A percentile compares a stretch with the other conserved stretches of the same genome.
These are phyloP conservation scores for Agrotis segetum DNA, from an alignment of 2,888 invertebrate genomes.

Conservation along the genomic window DNA sequence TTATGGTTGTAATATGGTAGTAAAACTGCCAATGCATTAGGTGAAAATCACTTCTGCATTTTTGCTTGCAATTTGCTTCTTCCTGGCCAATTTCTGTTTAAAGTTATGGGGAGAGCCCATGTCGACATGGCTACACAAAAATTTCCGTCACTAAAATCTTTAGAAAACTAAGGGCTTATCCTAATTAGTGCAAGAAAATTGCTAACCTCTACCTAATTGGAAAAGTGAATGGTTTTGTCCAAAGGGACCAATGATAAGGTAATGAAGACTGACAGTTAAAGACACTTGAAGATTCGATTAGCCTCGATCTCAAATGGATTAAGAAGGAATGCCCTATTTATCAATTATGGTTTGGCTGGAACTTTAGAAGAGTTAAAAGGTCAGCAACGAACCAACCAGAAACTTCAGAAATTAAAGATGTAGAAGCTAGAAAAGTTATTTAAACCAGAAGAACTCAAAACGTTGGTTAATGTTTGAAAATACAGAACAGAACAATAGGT, in stretches of 20 bases:
- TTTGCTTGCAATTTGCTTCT: background rate
- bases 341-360: constrained; percentile 24
- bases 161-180: background rate
- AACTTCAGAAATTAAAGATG: too few relatives aligned
- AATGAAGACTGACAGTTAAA: constrained; percentile 53
- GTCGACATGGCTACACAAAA: too few relatives aligned
- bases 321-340: constrained; percentile 26
- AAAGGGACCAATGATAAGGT: constrained; percentile 36
- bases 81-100: too few relatives aligned
- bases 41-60: too few relatives aligned
- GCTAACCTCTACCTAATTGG: constrained; percentile 29
- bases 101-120: too few relatives aligned
- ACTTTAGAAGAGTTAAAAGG: constrained; percentile 10
- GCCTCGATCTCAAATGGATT: constrained; percentile 28
- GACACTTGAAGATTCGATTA: constrained; percentile 52
- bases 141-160: background rate
- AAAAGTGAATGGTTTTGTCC: constrained; percentile 43
- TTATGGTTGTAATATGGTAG: too few relatives aligned
- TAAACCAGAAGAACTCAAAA: too few relatives aligned
- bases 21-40: too few relatives aligned
- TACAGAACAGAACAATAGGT: too few relatives aligned
- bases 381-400: background rate
- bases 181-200: constrained; percentile 4
- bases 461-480: too few relatives aligned
- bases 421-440: too few relatives aligned